A percentile compares a stretch with the other conserved stretches of the same genome.
These are phyloP conservation scores for Nematostella vectensis DNA, from an alignment of 92 coral and sea anemone genomes.

Conservation along the genomic window DNA sequence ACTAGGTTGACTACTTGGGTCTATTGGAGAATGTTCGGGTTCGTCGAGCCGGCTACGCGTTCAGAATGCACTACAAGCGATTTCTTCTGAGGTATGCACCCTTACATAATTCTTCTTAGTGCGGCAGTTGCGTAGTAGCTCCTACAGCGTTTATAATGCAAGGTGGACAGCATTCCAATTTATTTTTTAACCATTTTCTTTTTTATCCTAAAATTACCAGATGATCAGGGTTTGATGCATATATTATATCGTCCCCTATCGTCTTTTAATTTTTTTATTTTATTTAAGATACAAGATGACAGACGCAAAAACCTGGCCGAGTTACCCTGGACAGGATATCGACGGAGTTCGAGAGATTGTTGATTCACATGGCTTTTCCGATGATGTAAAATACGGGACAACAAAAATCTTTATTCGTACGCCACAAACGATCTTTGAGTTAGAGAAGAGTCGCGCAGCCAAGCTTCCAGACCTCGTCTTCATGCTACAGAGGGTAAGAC, in stretches of 20 bases:
- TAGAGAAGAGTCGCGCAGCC: conserved; percentile 64
- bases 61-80: conserved; percentile 80
- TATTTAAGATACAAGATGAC: conserved; percentile 84
- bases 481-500: conserved; percentile 77
- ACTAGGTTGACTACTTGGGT: conserved; percentile 95
- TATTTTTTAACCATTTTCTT: not conserved
- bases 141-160: too few relatives aligned
- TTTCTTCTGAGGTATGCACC: conserved; percentile 66
- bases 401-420: conserved; percentile 91
- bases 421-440: conserved; percentile 75
- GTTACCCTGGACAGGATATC: conserved; percentile 52
- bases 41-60: conserved; percentile 97
- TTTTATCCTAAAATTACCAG: not conserved
- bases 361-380: conserved; percentile 35
- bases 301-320: conserved; percentile 77
- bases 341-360: conserved; percentile 64
- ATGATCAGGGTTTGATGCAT: too few relatives aligned
- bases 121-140: not conserved
- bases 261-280: too few relatives aligned
- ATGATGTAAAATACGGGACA: conserved; percentile 79
- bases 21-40: conserved; percentile 92
- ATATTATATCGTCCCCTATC: too few relatives aligned
- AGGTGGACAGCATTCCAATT: too few relatives aligned
- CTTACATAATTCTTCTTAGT: not conserved
- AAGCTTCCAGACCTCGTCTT: conserved; percentile 63